Evolutionary conservation across 2,797 vertebrate genomes (phyloP).

Genomic region (Hozukius guyotensis): DNA sequence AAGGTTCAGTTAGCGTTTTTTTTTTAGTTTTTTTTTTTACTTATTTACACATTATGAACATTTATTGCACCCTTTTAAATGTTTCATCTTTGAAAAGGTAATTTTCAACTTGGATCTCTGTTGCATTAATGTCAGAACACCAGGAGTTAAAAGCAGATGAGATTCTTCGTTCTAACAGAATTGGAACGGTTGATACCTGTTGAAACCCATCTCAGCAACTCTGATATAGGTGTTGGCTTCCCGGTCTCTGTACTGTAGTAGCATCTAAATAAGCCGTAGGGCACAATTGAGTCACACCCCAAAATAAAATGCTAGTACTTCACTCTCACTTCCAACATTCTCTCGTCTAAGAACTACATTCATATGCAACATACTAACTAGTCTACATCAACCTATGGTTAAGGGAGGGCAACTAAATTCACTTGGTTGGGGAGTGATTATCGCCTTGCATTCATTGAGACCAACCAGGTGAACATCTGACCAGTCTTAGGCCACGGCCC

Average conservation of each 20-base stretch:
- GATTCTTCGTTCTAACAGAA: constrained; percentile 31
- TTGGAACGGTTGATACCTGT: constrained; percentile 50
- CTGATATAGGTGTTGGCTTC: constrained; percentile 46
- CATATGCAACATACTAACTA: neutral
- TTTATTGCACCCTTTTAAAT: neutral
- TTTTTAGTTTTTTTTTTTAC: neutral
- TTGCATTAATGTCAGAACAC: neutral
- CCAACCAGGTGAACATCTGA: neutral
- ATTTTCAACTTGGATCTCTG: neutral
- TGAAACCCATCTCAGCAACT: constrained; percentile 36
- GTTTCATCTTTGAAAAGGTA: neutral
- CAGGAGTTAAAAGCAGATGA: neutral
- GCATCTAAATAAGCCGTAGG: constrained; percentile 32
- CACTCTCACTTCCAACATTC: constrained; percentile 11
- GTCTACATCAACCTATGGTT: neutral
- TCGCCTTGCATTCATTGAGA: neutral
- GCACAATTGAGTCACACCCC: constrained; percentile 50
- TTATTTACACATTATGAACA: neutral
- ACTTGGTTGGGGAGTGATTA: neutral
- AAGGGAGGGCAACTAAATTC: neutral
- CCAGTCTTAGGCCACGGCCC: neutral
- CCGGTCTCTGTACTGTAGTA: constrained; percentile 4
- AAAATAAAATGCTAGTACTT: constrained; percentile 44
- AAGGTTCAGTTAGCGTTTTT: neutral
- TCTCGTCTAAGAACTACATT: neutral